A percentile compares a stretch with the other conserved stretches of the same genome.
Evolutionary conservation across 2,888 invertebrate species (phyloP).

Genomic region (Dryocosmus kuriphilus): DNA sequence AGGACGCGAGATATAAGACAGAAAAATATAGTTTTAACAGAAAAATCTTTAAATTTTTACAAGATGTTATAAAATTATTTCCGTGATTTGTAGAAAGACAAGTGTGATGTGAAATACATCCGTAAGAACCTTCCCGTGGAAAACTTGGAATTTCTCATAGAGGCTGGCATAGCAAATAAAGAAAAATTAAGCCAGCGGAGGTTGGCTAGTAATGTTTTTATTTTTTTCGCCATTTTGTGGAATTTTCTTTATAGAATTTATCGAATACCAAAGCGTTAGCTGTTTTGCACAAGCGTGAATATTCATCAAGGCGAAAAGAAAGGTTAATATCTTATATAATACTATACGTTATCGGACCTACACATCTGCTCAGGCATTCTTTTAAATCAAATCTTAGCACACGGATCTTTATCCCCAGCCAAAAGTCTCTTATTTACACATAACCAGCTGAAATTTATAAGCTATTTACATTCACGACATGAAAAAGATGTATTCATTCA

Average conservation of each 20-base stretch:
- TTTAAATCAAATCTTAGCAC: conserved; percentile 1
- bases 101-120: background rate
- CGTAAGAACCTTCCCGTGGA: background rate
- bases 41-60: background rate
- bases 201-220: conserved; percentile 6
- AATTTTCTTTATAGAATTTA: conserved; percentile 27
- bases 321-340: conserved; percentile 29
- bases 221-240: background rate
- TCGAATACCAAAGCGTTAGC: conserved; percentile 31
- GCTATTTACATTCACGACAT: background rate
- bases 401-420: background rate
- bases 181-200: conserved; percentile 4
- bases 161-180: conserved; percentile 3
- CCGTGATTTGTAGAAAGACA: background rate
- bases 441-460: background rate
- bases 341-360: background rate
- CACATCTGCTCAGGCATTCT: background rate
- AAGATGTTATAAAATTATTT: background rate
- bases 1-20: too few species aligned
- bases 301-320: conserved; percentile 34
- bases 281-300: conserved; percentile 16
- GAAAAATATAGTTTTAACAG: background rate
- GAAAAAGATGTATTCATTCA: background rate
- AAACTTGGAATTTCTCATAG: background rate
- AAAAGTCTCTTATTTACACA: background rate